Evolutionary conservation across 1,140 invertebrate genomes (phyloP).

Genomic region (Calephelis nemesis): DNA sequence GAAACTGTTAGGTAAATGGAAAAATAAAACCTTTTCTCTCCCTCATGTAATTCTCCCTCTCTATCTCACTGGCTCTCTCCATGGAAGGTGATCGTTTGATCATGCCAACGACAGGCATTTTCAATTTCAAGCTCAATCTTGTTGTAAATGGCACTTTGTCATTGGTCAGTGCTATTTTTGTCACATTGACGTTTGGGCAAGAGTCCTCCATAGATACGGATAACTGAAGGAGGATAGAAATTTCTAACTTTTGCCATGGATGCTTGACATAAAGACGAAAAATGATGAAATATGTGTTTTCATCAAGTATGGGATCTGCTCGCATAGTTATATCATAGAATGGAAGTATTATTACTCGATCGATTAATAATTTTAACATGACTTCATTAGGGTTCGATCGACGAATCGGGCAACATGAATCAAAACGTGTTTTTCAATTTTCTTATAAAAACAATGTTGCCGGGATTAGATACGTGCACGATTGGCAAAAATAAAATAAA

Average conservation of each 20-base stretch:
- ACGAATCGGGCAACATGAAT: too few relatives aligned
- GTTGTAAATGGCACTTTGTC: conserved; percentile 40
- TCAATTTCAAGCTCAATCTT: conserved; percentile 45
- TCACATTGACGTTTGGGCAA: conserved; percentile 43
- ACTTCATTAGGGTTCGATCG: too few relatives aligned
- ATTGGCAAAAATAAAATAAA: too few relatives aligned
- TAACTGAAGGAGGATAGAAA: conserved; percentile 28
- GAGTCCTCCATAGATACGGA: conserved; percentile 44
- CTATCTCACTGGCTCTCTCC: conserved; percentile 50
- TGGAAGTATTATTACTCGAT: too few relatives aligned
- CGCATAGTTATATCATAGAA: too few relatives aligned
- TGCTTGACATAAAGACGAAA: too few relatives aligned
- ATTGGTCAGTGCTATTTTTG: conserved; percentile 42
- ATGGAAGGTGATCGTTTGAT: conserved; percentile 52
- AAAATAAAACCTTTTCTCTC: conserved; percentile 58
- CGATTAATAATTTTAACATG: too few relatives aligned
- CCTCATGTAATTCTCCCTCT: conserved; percentile 60
- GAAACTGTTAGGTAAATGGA: neutral
- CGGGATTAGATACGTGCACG: too few relatives aligned
- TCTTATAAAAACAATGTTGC: too few relatives aligned
- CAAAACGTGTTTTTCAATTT: too few relatives aligned
- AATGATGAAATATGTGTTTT: too few relatives aligned
- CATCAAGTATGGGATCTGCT: too few relatives aligned
- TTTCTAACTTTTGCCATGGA: neutral
- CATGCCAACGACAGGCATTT: conserved; percentile 45